Conservation (phyloP, 2,797 vertebrate species). For the Chrosomus eos region DNA sequence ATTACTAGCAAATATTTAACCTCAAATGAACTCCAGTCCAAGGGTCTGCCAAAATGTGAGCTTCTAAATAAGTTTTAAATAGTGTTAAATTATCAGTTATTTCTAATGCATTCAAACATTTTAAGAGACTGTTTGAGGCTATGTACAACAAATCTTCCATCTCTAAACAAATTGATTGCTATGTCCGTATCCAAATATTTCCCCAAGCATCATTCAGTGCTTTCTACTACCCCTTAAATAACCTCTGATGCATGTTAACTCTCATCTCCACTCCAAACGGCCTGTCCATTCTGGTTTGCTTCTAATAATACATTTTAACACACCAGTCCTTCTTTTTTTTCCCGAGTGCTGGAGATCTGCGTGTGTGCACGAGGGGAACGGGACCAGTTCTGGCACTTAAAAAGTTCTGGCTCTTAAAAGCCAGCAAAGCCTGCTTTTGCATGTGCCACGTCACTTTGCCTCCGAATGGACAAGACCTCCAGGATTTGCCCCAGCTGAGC, state of each 20-base stretch:
- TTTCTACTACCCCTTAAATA: slow-evolving; percentile 39
- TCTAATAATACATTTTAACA: slow-evolving; percentile 49
- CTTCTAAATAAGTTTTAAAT: slow-evolving; percentile 2
- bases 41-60: slow-evolving; percentile 14
- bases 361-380: slow-evolving; percentile 30
- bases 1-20: slow-evolving; percentile 45
- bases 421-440: slow-evolving; percentile 69
- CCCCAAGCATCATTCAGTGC: slow-evolving; percentile 7
- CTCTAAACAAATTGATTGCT: slow-evolving; percentile 29
- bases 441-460: slow-evolving; percentile 75
- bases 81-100: slow-evolving; percentile 6
- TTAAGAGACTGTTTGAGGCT: neutral
- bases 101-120: slow-evolving; percentile 13
- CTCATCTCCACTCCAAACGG: slow-evolving; percentile 41
- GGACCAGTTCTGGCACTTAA: slow-evolving; percentile 43
- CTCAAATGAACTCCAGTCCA: slow-evolving; percentile 31
- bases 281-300: slow-evolving; percentile 51
- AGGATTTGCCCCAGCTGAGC: slow-evolving; percentile 70
- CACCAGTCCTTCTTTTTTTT: slow-evolving; percentile 45
- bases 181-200: slow-evolving; percentile 19
- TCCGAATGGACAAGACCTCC: slow-evolving; percentile 65
- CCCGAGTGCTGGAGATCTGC: slow-evolving; percentile 32
- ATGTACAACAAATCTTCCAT: neutral
- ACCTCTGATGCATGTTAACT: slow-evolving; percentile 19
- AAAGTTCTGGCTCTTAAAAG: slow-evolving; percentile 75